Conservation (phyloP, 1,140 invertebrate genomes). For the Dufourea novaeangliae region DNA sequence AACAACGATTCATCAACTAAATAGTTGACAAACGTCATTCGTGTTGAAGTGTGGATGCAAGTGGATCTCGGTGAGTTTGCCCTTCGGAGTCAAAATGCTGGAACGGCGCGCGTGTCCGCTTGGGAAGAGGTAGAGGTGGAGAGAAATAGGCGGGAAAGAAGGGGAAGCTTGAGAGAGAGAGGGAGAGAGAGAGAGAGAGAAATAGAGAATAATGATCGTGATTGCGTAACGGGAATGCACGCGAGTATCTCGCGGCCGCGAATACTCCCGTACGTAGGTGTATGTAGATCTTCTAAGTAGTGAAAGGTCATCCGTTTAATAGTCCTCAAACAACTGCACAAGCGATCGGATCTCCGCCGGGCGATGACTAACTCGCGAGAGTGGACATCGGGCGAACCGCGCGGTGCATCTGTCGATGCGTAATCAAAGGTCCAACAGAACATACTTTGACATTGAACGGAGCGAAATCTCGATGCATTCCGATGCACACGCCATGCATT, state of each 20-base stretch:
- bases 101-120: constrained; percentile 8
- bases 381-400: constrained; percentile 16
- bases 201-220: constrained; percentile 41
- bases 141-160: constrained; percentile 24
- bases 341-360: constrained; percentile 53
- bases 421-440: constrained; percentile 52
- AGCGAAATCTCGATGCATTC: constrained; percentile 47
- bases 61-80: background rate
- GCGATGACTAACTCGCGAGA: constrained; percentile 58
- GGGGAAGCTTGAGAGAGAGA: constrained; percentile 28
- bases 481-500: background rate
- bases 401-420: constrained; percentile 56
- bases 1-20: background rate
- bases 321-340: constrained; percentile 52
- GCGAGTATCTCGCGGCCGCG: constrained; percentile 42
- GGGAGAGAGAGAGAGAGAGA: constrained; percentile 35
- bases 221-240: constrained; percentile 60
- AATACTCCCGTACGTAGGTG: constrained; percentile 44
- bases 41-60: background rate
- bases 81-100: constrained; percentile 38
- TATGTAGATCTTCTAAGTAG: constrained; percentile 65
- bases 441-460: constrained; percentile 60
- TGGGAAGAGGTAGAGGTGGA: background rate
- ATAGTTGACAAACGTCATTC: background rate
- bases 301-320: constrained; percentile 67